Conservation (phyloP, 1,140 invertebrate species). For the Drosophila pectinifera region DNA sequence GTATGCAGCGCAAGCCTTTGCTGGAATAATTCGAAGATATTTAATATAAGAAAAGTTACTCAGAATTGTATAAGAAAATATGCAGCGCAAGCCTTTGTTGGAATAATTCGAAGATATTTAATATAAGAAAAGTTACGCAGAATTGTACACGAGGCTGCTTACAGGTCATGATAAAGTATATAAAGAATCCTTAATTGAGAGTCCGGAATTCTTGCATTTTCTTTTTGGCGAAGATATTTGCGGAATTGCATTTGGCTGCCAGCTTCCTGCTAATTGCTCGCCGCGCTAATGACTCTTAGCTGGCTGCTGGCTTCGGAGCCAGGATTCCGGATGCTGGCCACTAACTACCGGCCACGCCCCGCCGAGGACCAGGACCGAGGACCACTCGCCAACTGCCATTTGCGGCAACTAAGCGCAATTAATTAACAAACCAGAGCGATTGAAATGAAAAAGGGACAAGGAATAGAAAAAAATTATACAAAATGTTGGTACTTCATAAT, state of each 20-base stretch:
- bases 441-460: constrained; percentile 31
- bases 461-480: constrained; percentile 81
- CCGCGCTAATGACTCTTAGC: constrained; percentile 59
- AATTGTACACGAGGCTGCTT: too few relatives aligned
- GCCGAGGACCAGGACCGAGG: constrained; percentile 6
- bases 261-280: constrained; percentile 53
- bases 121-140: neutral
- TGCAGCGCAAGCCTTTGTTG: too few relatives aligned
- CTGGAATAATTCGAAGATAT: too few relatives aligned
- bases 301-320: neutral
- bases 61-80: neutral
- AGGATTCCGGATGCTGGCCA: constrained; percentile 1
- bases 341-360: constrained; percentile 52
- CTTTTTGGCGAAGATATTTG: constrained; percentile 14
- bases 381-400: constrained; percentile 69
- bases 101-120: neutral
- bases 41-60: neutral
- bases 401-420: constrained; percentile 75
- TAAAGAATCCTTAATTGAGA: neutral
- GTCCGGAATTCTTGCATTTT: constrained; percentile 11
- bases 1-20: too few relatives aligned
- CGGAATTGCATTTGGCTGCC: constrained; percentile 40
- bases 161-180: constrained; percentile 1
- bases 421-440: constrained; percentile 65
- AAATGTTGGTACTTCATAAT: constrained; percentile 76